Conservation (phyloP, 37 sponge, comb jelly and placozoan species). For the Halisarca cf. caerulea region DNA sequence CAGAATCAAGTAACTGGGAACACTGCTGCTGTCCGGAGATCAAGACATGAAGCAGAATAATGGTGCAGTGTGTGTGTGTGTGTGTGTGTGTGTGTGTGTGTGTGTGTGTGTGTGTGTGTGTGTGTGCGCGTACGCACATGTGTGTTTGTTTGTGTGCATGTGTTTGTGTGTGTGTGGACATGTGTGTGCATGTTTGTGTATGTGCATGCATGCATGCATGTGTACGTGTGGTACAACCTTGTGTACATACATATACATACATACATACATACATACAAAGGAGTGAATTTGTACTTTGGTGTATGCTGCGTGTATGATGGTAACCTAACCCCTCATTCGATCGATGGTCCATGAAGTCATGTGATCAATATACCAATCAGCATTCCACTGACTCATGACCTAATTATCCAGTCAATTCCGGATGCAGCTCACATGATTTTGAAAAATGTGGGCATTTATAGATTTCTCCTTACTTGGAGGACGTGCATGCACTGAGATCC, state of each 20-base stretch:
- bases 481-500: no score
- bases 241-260: not conserved
- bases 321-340: no score
- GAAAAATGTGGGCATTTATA: no score
- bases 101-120: not conserved
- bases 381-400: no score
- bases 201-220: not conserved
- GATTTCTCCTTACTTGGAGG: no score
- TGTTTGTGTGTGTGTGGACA: not conserved
- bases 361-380: no score
- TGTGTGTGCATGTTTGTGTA: constrained; percentile 8
- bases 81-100: constrained; percentile 1
- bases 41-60: constrained; percentile 80
- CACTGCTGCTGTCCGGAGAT: constrained; percentile 70
- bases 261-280: not conserved
- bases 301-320: no score
- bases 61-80: constrained; percentile 46
- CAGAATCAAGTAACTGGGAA: constrained; percentile 89
- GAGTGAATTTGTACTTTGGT: not conserved
- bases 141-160: not conserved
- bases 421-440: no score
- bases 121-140: not conserved
- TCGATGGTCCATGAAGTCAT: no score
- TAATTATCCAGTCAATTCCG: no score
- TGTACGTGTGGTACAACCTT: not conserved